Base-by-base conservation (phyloP, 2,113 vertebrate species). In the Furnarius figulus region DNA sequence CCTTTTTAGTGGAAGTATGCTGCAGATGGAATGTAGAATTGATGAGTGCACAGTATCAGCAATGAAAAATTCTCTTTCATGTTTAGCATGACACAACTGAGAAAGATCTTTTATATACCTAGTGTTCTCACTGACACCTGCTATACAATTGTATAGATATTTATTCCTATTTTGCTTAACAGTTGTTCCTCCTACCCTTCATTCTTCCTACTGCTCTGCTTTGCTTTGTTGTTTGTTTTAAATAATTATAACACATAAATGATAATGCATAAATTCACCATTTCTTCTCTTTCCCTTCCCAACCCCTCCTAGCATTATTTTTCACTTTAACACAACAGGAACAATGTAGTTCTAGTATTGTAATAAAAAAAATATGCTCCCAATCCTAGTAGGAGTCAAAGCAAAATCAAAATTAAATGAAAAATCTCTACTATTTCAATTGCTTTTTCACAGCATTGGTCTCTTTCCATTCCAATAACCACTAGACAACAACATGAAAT, bases 51-150 rank as follows among this genome's bases (percentile, higher is more conserved):
- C 46, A 75, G 42, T 71, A 71, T 78, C 80, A 81, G 52, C 35
- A 89, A 74, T 68, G 68, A 95, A 96, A 94, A 93, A 92, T 86
- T 91, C 68, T 90, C 81, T 75, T 96, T 95, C 77, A 92, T 87
- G 73, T 90, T 89, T 91, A 93, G 40, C 49, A 89, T 68, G 88
- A 90, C 14, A 82, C 82, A 95, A 87, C 49, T 27, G 40, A 61
- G 42, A 33, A 93, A 59, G 17, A 82, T 56, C 80, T 91, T 87
- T 89, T 52, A 67, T 74, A 56, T 92, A 81, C 67, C 35, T 35
- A 68, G 19, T 56, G 27, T 75, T 89, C 58, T 87, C 28, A 39
- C 56, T 68, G 87, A 84, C 44, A 94, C 13, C 24, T 85, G 24
- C 66, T 75, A 61, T 65, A 37, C 39, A 85, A 65, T 28, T 47